Evolutionary conservation across 2,113 vertebrate species (phyloP).

Genomic region (Tenrec ecaudatus): DNA sequence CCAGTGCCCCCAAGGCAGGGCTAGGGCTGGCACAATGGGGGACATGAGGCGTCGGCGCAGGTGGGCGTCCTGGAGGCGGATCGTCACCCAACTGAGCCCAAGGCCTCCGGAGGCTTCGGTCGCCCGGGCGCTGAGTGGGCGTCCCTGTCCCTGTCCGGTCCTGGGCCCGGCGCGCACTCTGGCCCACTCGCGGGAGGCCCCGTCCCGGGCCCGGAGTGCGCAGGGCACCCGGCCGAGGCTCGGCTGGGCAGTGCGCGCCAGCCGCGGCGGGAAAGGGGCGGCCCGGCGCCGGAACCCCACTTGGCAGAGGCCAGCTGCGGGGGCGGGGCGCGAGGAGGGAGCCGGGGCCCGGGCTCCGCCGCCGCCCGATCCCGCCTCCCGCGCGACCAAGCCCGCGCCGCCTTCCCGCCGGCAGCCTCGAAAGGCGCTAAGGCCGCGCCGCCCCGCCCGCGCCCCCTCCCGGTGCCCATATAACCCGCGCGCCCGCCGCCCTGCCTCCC

Average conservation of each 20-base stretch:
- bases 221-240: conserved; percentile 73
- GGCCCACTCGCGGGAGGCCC: neutral
- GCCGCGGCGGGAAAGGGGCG: conserved; percentile 68
- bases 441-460: conserved; percentile 53
- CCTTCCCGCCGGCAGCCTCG: conserved; percentile 70
- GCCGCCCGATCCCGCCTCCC: neutral
- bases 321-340: conserved; percentile 71
- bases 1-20: too few species aligned
- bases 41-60: neutral
- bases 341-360: neutral
- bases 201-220: neutral
- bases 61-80: neutral
- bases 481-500: conserved; percentile 20
- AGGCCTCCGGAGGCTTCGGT: neutral
- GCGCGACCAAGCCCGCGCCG: conserved; percentile 56
- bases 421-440: conserved; percentile 68
- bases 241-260: conserved; percentile 69
- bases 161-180: neutral
- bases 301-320: conserved; percentile 69
- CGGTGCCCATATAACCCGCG: conserved; percentile 70
- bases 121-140: neutral
- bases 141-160: too few species aligned
- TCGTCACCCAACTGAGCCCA: neutral
- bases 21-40: neutral
- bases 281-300: conserved; percentile 50